These are phyloP conservation scores for Drosophila austrosaltans DNA, from an alignment of 2,888 invertebrate genomes.

Conservation along the genomic window DNA sequence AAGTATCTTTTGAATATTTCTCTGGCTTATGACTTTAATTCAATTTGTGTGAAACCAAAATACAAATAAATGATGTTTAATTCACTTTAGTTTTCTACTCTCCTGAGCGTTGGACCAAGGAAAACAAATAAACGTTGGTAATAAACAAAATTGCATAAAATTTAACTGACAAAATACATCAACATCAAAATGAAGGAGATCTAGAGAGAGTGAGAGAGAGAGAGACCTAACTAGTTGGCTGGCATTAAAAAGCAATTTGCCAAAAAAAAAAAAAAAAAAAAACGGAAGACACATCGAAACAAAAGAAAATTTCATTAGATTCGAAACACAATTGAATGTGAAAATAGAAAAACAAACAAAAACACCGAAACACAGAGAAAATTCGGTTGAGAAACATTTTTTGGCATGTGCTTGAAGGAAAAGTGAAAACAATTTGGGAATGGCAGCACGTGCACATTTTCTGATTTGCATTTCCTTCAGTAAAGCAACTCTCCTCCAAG, in stretches of 20 bases:
- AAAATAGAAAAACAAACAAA: slow-evolving; percentile 1
- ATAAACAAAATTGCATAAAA: slow-evolving; percentile 17
- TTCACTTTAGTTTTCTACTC: slow-evolving; percentile 1
- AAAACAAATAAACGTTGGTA: slow-evolving; percentile 21
- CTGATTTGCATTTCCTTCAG: slow-evolving; percentile 48
- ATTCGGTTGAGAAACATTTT: slow-evolving; percentile 17
- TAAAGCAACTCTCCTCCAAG: neutral
- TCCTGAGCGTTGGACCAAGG: slow-evolving; percentile 5
- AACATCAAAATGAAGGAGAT: slow-evolving; percentile 1
- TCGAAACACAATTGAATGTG: slow-evolving; percentile 22
- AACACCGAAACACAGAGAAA: slow-evolving; percentile 7
- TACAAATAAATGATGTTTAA: neutral
- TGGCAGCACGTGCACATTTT: slow-evolving; percentile 59
- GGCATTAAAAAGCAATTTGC: slow-evolving; percentile 64
- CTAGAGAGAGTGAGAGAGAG: neutral
- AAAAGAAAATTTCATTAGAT: slow-evolving; percentile 57
- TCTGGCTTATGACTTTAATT: slow-evolving; percentile 6
- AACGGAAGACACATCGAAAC: slow-evolving; percentile 51
- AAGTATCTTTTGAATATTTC: slow-evolving; percentile 15
- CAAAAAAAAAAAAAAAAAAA: neutral
- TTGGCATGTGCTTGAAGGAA: slow-evolving; percentile 54
- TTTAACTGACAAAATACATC: slow-evolving; percentile 21
- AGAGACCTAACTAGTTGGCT: slow-evolving; percentile 27
- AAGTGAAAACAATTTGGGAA: slow-evolving; percentile 70
- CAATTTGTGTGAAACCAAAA: slow-evolving; percentile 19